Evolutionary conservation across 2,113 vertebrate species (phyloP), one percentile per base, ranked within the genome.

Genomic region (Bujurquina vittata): DNA sequence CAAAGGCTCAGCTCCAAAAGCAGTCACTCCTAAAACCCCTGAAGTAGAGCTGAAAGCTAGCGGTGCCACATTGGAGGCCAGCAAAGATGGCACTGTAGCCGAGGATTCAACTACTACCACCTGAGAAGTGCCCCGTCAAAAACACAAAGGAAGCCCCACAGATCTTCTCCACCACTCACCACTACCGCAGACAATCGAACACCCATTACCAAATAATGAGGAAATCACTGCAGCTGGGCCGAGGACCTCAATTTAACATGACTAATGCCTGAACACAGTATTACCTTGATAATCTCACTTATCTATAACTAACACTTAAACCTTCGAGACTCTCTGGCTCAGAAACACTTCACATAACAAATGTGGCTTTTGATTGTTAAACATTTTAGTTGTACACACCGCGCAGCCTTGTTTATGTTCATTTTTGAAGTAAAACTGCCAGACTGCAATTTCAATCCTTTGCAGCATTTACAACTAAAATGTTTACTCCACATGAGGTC

Each of bases 101-200:
- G 93, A 93, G 49, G 92, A 89, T 49, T 82, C 93, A 18, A 65
- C 85, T 49, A 87, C 85, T 79, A 90, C 93, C 84, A 95, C 93
- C 80, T 95, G 89, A 92, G 81, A 85, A 84, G 69, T 83, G 35
- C n/a, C 40, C 58, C 84, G 63, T 67, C 57, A 79, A 75, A 85
- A 56, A 43, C 40, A 75, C 23, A 69, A 80, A 46, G 76, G 77
- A 86, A 83, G 57, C 67, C 81, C 79, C 65, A 82, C 81, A 89
- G 80, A 90, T 92, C 59, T 65, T 40, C 58, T 83, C 67, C 67
- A 72, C 57, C 60, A 77, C 72, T 62, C 62, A 81, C 54, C 87
- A 87, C 88, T 90, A 91, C 87, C 76, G 84, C 83, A 94, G 94
- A 95, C 92, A 94, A 95, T 94, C 87, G 54, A 91, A 74, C 89